Percentiles rank a stretch among this genome's conserved stretches.
Evolutionary conservation across 1,140 invertebrate species (phyloP).

Genomic region (Stegodyphus mimosarum): DNA sequence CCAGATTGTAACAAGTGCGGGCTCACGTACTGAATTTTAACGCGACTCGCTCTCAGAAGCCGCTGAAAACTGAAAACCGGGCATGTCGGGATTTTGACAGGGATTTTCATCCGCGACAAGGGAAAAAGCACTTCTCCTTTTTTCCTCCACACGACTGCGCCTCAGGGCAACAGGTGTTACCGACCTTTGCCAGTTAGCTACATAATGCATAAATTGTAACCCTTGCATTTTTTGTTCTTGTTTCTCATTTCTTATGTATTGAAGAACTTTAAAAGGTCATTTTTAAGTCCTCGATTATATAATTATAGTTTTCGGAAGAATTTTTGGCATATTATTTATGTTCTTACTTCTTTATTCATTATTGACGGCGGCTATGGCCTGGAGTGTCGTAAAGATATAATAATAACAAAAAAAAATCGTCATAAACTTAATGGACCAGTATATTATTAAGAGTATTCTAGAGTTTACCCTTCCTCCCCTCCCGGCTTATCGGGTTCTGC

Average conservation of each 20-base stretch:
- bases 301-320: constrained; percentile 56
- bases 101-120: not conserved
- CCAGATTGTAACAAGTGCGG: too few species aligned
- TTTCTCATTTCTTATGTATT: constrained; percentile 57
- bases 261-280: constrained; percentile 60
- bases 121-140: not conserved
- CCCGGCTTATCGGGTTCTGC: not conserved
- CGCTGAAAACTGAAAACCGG: too few species aligned
- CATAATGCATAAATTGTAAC: constrained; percentile 57
- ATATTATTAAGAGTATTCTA: constrained; percentile 53
- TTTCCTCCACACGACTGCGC: constrained; percentile 22
- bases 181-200: constrained; percentile 41
- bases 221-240: constrained; percentile 44
- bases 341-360: constrained; percentile 57
- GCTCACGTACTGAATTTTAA: too few species aligned
- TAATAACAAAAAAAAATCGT: constrained; percentile 37
- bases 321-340: constrained; percentile 57
- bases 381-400: not conserved
- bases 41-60: too few species aligned
- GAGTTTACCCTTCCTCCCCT: constrained; percentile 17
- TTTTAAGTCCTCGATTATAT: constrained; percentile 59
- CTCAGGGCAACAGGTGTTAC: constrained; percentile 52
- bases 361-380: constrained; percentile 32
- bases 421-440: constrained; percentile 58
- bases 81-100: too few species aligned